phyloP scores from a whole-genome alignment of 1,140 invertebrate genomes.

The Polypedilum vanderplanki region DNA sequence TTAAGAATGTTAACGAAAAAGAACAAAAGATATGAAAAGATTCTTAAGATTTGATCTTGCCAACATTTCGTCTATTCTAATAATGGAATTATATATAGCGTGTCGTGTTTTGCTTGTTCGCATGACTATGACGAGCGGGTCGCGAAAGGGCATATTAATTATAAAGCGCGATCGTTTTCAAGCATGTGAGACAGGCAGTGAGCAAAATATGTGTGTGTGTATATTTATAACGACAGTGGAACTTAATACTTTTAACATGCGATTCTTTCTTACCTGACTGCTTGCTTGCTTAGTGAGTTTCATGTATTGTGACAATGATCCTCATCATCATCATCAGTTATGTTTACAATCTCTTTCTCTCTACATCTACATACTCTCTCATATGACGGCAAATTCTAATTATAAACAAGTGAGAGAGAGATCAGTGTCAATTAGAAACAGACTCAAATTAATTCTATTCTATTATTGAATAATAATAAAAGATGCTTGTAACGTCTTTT shows the following conservation, averaged over 20 bases:
- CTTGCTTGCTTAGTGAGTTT: neutral
- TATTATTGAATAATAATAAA: no score
- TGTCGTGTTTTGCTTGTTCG: neutral
- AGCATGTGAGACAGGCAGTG: constrained; percentile 6
- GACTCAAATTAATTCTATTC: no score
- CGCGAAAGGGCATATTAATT: constrained; percentile 24
- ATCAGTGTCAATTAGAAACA: no score
- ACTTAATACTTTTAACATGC: neutral
- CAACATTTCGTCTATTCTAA: neutral
- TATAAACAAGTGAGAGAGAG: no score
- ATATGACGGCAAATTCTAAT: no score
- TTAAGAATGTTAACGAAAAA: neutral
- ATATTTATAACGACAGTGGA: neutral
- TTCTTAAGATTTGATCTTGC: constrained; percentile 20
- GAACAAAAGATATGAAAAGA: neutral
- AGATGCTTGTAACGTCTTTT: no score
- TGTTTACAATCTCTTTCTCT: neutral
- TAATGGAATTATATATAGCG: neutral
- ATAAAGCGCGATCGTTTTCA: constrained; percentile 25
- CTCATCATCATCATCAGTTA: neutral
- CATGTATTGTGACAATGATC: constrained; percentile 18
- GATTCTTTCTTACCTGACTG: neutral
- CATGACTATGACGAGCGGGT: neutral
- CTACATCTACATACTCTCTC: no score
- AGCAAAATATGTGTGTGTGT: neutral